Percentiles rank a stretch among this genome's conserved stretches.
Conservation (phyloP, 1,140 invertebrate species). For the Drosophila equinoxialis region DNA sequence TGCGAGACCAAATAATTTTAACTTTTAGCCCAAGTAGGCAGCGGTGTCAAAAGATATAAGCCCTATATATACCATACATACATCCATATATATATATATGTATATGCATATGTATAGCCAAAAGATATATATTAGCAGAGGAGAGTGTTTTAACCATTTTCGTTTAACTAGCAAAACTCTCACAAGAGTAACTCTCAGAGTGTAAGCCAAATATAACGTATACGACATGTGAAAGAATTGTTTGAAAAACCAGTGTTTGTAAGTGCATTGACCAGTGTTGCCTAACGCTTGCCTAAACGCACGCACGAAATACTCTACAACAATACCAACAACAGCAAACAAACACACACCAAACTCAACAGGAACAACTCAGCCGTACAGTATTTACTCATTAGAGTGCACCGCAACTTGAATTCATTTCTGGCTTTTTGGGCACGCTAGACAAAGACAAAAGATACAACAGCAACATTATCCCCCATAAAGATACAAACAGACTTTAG, state of each 20-base stretch:
- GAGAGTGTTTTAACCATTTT: constrained; percentile 42
- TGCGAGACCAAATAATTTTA: constrained; percentile 43
- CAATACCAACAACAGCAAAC: constrained; percentile 4
- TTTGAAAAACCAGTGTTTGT: constrained; percentile 46
- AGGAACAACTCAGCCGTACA: constrained; percentile 59
- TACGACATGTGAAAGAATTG: constrained; percentile 51
- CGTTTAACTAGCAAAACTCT: constrained; percentile 44
- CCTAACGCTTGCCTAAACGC: constrained; percentile 67
- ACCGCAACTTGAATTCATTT: constrained; percentile 65
- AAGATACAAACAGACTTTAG: constrained; percentile 21
- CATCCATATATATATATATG: no score
- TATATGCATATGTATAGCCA: constrained; percentile 6
- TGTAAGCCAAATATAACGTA: constrained; percentile 78
- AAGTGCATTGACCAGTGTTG: constrained; percentile 60
- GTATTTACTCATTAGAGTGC: constrained; percentile 62
- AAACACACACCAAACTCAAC: constrained; percentile 30
- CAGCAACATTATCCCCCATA: constrained; percentile 24
- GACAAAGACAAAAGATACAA: constrained; percentile 33
- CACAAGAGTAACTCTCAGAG: constrained; percentile 33
- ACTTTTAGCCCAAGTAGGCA: constrained; percentile 60
- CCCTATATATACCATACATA: constrained; percentile 26
- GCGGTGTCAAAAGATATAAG: constrained; percentile 58
- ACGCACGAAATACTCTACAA: constrained; percentile 38
- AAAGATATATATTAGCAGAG: constrained; percentile 21
- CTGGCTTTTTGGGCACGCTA: constrained; percentile 64